Conservation (phyloP, 2,888 invertebrate species). For the Taenaris catops region DNA sequence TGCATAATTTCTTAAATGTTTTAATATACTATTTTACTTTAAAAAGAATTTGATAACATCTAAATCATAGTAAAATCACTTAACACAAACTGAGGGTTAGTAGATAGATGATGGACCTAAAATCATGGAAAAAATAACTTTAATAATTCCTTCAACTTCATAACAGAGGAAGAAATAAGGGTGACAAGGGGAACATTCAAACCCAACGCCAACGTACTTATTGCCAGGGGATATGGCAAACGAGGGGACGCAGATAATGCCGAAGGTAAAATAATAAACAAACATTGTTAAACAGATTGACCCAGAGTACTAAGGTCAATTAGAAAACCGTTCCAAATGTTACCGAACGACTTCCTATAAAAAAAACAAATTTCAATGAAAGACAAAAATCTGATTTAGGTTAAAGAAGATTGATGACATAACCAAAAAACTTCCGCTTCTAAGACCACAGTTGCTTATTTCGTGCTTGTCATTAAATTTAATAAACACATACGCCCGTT, state of each 20-base stretch:
- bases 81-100: too few relatives aligned
- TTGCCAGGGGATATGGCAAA: constrained; percentile 63
- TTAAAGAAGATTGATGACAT: constrained; percentile 3
- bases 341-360: too few relatives aligned
- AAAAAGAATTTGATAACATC: too few relatives aligned
- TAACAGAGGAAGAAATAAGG: constrained; percentile 64
- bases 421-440: background rate
- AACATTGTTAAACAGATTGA: background rate
- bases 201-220: constrained; percentile 59
- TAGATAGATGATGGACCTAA: too few relatives aligned
- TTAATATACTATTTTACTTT: too few relatives aligned
- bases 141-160: constrained; percentile 35
- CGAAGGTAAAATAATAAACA: constrained; percentile 30
- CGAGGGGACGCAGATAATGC: constrained; percentile 24
- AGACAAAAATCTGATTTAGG: too few relatives aligned
- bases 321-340: too few relatives aligned
- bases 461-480: constrained; percentile 2
- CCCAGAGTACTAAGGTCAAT: too few relatives aligned
- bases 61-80: too few relatives aligned
- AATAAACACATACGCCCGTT: constrained; percentile 2
- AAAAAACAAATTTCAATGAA: too few relatives aligned
- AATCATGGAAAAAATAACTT: constrained; percentile 10
- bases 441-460: background rate
- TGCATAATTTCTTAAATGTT: too few relatives aligned
- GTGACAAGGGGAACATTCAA: constrained; percentile 58